These are phyloP conservation scores for Piaya cayana DNA, from an alignment of 2,113 vertebrate genomes.

Conservation along the genomic window DNA sequence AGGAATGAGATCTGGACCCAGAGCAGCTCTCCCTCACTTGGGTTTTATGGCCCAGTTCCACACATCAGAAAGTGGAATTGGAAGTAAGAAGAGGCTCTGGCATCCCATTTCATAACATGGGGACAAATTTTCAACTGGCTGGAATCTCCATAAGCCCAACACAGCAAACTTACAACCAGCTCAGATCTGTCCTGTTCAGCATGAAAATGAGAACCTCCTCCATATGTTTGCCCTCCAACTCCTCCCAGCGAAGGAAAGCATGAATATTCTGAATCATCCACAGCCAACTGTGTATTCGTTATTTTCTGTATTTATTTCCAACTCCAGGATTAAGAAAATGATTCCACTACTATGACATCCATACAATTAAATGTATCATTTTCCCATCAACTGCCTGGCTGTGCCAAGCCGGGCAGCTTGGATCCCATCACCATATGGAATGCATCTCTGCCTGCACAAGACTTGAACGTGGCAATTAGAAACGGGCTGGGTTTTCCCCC, in stretches of 20 bases:
- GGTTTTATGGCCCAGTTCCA: neutral
- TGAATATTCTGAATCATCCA: neutral
- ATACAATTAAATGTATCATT: neutral
- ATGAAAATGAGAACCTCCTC: neutral
- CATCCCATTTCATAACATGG: neutral
- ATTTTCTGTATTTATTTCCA: conserved; percentile 37
- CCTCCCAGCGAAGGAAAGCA: neutral
- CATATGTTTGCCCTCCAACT: neutral
- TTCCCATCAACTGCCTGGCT: conserved; percentile 2
- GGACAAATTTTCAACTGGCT: neutral
- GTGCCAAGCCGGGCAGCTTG: neutral
- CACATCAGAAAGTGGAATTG: neutral
- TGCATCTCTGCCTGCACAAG: neutral
- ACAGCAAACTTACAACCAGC: neutral
- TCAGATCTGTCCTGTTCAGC: neutral
- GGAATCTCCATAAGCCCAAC: neutral
- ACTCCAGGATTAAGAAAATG: neutral
- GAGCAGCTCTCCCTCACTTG: neutral
- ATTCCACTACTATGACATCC: neutral
- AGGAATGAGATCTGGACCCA: neutral
- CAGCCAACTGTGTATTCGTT: neutral
- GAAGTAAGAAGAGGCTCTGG: neutral
- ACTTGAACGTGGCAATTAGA: conserved; percentile 2
- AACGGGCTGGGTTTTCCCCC: neutral
- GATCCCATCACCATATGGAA: neutral